Evolutionary conservation across 2,113 vertebrate genomes (phyloP), one percentile per base, ranked within the genome.

Genomic region (Petrocephalus zakoni): DNA sequence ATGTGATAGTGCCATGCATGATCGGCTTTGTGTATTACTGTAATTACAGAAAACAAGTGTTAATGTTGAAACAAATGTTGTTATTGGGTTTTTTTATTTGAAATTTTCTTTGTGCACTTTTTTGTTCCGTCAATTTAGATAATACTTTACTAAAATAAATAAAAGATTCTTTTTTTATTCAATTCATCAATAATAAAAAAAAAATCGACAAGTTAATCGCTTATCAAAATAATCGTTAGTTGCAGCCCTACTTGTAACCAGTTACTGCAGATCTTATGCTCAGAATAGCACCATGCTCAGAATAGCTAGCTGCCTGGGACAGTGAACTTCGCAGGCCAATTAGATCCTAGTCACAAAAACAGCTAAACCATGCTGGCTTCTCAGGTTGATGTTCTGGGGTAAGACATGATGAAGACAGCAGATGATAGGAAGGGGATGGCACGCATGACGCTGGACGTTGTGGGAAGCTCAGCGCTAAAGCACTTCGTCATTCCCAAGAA

Each of bases 401-500:
- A 87, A 85, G 85, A 53, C 21, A 89, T 52, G 21, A 91, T 90
- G 91, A 89, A 91, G 82, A 88, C 52, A 49, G 82, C 15, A 15
- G 19, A 64, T 89, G 7, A 34, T 11, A 22, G 61, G 61, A 42
- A 52, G 64, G 21, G 15, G 86, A 89, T 37, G 55, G 84, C 22
- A 75, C 68, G 72, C 72, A 51, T 86, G 64, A 37, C 47, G 25
- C 83, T n/a, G 68, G 49, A 37, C 9, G 17, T 55, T 21, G 37
- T 55, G 52, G 86, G 84, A 9, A 52, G 56, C 19, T 58, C 29
- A 1, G 37, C 89, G 42, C 56, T 92, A 78, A 92, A 81, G 89
- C 92, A 92, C 84, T 93, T 93, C 53, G 89, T 89, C 53, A 93
- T 93, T 87, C 92, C 92, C 84, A 92, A 91, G 51, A 93, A 92